These are phyloP conservation scores for Silurus lanzhouensis DNA, from an alignment of 2,797 vertebrate species.

Conservation along the genomic window DNA sequence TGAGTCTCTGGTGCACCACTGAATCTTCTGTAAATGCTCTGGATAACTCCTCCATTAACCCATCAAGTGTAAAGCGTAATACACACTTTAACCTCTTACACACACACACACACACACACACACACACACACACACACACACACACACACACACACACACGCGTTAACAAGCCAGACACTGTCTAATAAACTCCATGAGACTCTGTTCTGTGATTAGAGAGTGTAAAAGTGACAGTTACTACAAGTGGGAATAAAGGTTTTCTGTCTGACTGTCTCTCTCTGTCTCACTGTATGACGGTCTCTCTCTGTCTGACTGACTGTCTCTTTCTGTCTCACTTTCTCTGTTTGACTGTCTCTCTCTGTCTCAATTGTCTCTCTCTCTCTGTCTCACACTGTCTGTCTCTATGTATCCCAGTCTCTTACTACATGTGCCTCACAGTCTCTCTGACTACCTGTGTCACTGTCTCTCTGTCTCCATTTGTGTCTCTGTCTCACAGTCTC, in stretches of 20 bases:
- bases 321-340: neutral
- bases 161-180: too few relatives aligned
- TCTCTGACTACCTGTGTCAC: neutral
- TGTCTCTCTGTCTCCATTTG: neutral
- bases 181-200: neutral
- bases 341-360: neutral
- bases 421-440: too few relatives aligned
- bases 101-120: conserved; percentile 4
- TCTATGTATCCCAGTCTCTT: neutral
- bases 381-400: neutral
- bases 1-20: conserved; percentile 24
- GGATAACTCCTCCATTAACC: conserved; percentile 19
- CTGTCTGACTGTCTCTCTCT: neutral
- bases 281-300: neutral
- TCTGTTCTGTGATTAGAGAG: neutral
- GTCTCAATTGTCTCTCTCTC: neutral
- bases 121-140: neutral
- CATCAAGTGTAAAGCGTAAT: conserved; percentile 4
- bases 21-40: conserved; percentile 17
- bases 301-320: neutral
- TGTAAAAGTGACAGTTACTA: conserved; percentile 18
- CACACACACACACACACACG: neutral
- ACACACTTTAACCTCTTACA: neutral
- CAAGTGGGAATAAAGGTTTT: neutral
- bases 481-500: neutral